Evolutionary conservation across 2,888 invertebrate species (phyloP), one percentile per base, ranked within the genome.

Genomic region (Agrotis segetum): DNA sequence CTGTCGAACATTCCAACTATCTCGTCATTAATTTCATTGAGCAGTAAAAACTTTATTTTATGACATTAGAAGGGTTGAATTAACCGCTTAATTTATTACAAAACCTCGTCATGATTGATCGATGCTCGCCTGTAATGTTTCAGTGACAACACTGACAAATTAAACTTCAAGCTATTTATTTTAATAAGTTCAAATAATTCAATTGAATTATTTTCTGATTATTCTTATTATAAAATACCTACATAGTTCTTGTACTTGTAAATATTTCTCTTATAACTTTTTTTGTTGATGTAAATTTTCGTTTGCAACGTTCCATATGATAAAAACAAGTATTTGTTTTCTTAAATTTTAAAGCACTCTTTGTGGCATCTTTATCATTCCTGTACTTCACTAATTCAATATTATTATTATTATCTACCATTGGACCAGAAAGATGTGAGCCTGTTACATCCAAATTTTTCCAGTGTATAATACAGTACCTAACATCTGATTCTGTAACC

Each of bases 1-100:
- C 81, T 73, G 83, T 71, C 71, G 65, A 66, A 63, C 49, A 71
- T 61, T 75, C 61, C 72, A 73, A 79, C 82, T 75, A 75, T 82
- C 68, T 67, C 49, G 56, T 64, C 59, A 69, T 75, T 60, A 68
- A 67, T 65, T 73, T 82, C 63, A 82, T 77, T 58, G 67, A 52
- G 59, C n/a, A 52, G 60, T 79, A 70, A 77, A 71, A 79, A 82
- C 65, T 79, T 82, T 56, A 69, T 75, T 64, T 62, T 56, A 64
- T 21, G 21, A 16, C 53, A 40, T 53, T 68, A 21, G 50, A 73
- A 74, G 55, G 63, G 67, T 64, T 67, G 34, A 53, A 53, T 67
- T 52, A 64, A 52, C 62, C 66, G 56, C 59, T 40, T 65, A 50
- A 78, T 81, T 78, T 68, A 72, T 75, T 58, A 67, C 59, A 60